These are phyloP conservation scores for Ptilorrhoa leucosticta DNA, from an alignment of 2,113 vertebrate species.

Conservation along the genomic window DNA sequence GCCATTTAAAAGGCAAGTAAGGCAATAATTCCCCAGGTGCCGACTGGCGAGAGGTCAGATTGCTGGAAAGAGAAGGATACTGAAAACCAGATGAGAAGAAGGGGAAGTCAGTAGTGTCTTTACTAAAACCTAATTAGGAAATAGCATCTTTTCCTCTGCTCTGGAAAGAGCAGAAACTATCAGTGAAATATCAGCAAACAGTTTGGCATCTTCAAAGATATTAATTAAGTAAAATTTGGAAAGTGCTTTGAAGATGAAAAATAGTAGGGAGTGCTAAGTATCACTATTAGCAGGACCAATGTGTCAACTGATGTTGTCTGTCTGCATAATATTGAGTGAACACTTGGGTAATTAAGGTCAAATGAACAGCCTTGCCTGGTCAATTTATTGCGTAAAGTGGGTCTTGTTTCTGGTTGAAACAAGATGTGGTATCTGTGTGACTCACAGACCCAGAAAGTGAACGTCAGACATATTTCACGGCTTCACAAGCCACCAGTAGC, in stretches of 20 bases:
- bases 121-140: conserved; percentile 56
- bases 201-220: conserved; percentile 62
- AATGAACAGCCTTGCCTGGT: conserved; percentile 26
- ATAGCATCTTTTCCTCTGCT: conserved; percentile 40
- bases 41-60: conserved; percentile 1
- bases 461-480: neutral
- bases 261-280: conserved; percentile 57
- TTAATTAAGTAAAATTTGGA: conserved; percentile 69
- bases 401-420: neutral
- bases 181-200: conserved; percentile 67
- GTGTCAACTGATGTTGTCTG: conserved; percentile 61
- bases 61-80: conserved; percentile 39
- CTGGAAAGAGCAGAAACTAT: conserved; percentile 49
- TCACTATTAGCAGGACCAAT: conserved; percentile 43
- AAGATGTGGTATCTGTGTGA: neutral
- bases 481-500: neutral
- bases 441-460: conserved; percentile 46
- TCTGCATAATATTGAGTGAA: conserved; percentile 54
- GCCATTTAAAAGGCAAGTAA: conserved; percentile 62
- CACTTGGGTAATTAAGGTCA: conserved; percentile 61
- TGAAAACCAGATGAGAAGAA: conserved; percentile 43
- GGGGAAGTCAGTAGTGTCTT: conserved; percentile 25
- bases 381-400: conserved; percentile 26
- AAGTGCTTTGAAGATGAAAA: conserved; percentile 71
- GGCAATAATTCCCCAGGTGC: conserved; percentile 55